Percentiles rank a stretch among this genome's conserved stretches.
These are phyloP conservation scores for Menidia menidia DNA, from an alignment of 2,797 vertebrate species.

Conservation along the genomic window DNA sequence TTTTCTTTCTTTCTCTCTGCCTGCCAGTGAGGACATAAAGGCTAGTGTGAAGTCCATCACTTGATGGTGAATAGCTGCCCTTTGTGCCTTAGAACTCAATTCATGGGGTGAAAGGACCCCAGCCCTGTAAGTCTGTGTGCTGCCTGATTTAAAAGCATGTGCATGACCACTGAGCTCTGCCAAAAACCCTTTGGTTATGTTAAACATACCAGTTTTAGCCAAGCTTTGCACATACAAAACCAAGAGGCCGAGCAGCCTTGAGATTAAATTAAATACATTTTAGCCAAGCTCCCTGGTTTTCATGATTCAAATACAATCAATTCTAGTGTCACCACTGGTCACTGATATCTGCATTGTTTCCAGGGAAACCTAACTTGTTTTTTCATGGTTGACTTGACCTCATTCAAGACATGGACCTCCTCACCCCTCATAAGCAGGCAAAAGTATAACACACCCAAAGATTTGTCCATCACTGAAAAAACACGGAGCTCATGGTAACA, in stretches of 20 bases:
- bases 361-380: slow-evolving; percentile 56
- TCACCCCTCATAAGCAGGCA: slow-evolving; percentile 14
- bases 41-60: slow-evolving; percentile 80
- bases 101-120: slow-evolving; percentile 76
- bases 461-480: slow-evolving; percentile 28
- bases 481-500: slow-evolving; percentile 20
- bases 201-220: slow-evolving; percentile 35
- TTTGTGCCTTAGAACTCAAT: slow-evolving; percentile 81
- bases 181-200: slow-evolving; percentile 42
- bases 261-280: slow-evolving; percentile 3
- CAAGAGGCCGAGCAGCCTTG: background rate
- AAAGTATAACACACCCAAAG: slow-evolving; percentile 35
- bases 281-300: slow-evolving; percentile 12
- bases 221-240: slow-evolving; percentile 26
- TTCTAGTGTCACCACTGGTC: slow-evolving; percentile 21
- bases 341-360: slow-evolving; percentile 55
- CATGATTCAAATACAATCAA: slow-evolving; percentile 22
- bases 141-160: slow-evolving; percentile 74
- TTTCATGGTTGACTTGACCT: slow-evolving; percentile 51
- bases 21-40: slow-evolving; percentile 75
- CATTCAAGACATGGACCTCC: slow-evolving; percentile 46
- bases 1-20: slow-evolving; percentile 35
- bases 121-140: slow-evolving; percentile 67
- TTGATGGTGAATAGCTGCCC: slow-evolving; percentile 77
- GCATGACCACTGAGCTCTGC: slow-evolving; percentile 46